Base-by-base conservation (phyloP, 1,140 invertebrate genomes). In the Monochamus saltuarius region DNA sequence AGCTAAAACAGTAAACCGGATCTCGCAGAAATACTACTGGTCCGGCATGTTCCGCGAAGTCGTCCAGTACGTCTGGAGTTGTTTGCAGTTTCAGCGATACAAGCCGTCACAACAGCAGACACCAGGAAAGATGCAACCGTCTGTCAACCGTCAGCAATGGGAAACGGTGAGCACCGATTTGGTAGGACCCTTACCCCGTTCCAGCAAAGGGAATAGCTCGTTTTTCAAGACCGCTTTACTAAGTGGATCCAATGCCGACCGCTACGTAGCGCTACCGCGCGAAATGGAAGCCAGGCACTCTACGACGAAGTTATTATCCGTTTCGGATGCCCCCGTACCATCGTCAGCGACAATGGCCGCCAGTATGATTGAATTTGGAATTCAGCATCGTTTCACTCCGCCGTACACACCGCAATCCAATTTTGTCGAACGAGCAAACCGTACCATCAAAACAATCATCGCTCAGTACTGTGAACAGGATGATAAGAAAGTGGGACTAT, bases 401-500 rank as follows among this genome's bases (percentile, higher is more conserved):
- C 61, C 62, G 13, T 80, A 81, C 61, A 70, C 72, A 13, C 77
- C 77, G 0, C 75, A 79, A 50, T 66, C 72, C 0, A 79, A 80
- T 45, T 69, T 66, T 0, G 72, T 72, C 0, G 77, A 81, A 58
- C 40, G 77, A 0, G 70, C 73, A 4, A 81, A 81, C 56, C 66
- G 68, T 43, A 73, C 72, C 0, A 55, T 79, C 7, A 74, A 76
- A 9, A 73, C 68, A 0, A 71, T 75, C 64, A 62, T 80, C 7
- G 47, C 68, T 1, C 56, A 70, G 1, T 79, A 65, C 53, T 59
- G 76, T 22, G 59, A 71, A 7, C 42, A 69, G 22, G 22, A 29
- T 29, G 2, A 29, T 6, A 29, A 29, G 22, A 29, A n/a, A 29
- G 6, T 29, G 22, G 22, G 22, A 29, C 22, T 6, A 29, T 3